Base-by-base conservation (phyloP, 2,113 vertebrate genomes). In the Erinaceus europaeus region DNA sequence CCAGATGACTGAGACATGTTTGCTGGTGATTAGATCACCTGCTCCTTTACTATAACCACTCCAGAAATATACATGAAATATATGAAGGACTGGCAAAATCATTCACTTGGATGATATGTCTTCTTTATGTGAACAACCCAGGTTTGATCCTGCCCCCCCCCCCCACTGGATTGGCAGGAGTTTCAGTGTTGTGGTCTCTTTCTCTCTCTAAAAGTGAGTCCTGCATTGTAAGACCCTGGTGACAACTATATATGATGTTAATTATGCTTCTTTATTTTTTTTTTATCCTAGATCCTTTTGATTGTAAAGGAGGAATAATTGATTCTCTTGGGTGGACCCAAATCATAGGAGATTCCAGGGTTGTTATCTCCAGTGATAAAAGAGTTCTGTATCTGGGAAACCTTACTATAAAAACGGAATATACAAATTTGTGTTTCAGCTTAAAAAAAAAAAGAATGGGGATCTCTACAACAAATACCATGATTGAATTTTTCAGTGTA, bases 21-120 rank as follows among this genome's bases (percentile, higher is more conserved):
- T 71, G 59, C 48, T 74, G 34, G 40, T n/a, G 59, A 32, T 85
- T 89, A 85, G 55, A 77, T 6, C 46, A 73, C n/a, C 57, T 61
- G 27, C 10, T 21, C 46, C 62, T 55, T 81, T 80, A 53, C 68
- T 74, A 34, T 55, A 91, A 88, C 36, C 32, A 25, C 32, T 3
- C 9, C 3, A 0, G 44, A 68, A 44, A 68, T 44, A n/a, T 40
- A 20, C 53, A 61, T 69, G n/a, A 68, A 80, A 68, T 68, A 50
- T 75, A 23, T 57, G 55, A 57, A 27, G 12, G 12, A 20, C 52
- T 23, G n/a, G n/a, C n/a, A n/a, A n/a, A n/a, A n/a, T n/a, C n/a
- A n/a, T n/a, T n/a, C n/a, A n/a, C n/a, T n/a, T n/a, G n/a, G n/a
- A n/a, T n/a, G n/a, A n/a, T n/a, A n/a, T n/a, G n/a, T n/a, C n/a